These are phyloP conservation scores for Copsychus sechellarum DNA, from an alignment of 2,113 vertebrate species.

Conservation along the genomic window DNA sequence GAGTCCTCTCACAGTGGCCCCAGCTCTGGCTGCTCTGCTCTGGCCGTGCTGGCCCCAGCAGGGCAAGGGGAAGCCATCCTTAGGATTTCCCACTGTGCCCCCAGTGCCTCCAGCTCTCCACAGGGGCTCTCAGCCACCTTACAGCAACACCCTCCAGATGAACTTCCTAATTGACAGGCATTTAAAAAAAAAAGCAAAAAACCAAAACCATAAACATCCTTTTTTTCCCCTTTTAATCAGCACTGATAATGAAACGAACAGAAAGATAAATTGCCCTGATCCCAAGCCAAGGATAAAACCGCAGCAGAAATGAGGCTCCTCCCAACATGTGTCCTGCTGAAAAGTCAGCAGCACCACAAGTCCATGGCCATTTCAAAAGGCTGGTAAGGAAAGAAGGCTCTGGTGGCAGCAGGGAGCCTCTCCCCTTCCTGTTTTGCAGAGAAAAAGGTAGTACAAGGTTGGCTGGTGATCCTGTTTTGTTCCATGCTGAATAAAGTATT, in stretches of 20 bases:
- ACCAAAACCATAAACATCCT: neutral
- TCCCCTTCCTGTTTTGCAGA: conserved; percentile 59
- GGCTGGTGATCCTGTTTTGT: conserved; percentile 13
- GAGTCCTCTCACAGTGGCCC: neutral
- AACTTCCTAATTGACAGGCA: neutral
- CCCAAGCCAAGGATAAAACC: conserved; percentile 28
- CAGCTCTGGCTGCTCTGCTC: neutral
- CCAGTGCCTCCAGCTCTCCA: neutral
- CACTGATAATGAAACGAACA: neutral
- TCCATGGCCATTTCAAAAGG: neutral
- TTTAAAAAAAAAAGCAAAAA: neutral
- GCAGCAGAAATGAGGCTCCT: conserved; percentile 3
- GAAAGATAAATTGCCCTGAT: neutral
- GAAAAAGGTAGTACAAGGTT: neutral
- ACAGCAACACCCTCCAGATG: neutral
- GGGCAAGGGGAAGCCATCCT: neutral
- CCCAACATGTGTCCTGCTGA: neutral
- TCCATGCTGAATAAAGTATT: neutral
- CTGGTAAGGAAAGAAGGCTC: neutral
- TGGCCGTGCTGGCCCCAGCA: neutral
- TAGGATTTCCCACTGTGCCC: neutral
- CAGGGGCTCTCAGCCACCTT: rapidly evolving
- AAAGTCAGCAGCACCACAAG: neutral
- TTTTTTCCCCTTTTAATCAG: conserved; percentile 35
- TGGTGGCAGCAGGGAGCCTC: neutral